phyloP scores from a whole-genome alignment of 2,797 vertebrate species.

The Sebastes reedi region DNA sequence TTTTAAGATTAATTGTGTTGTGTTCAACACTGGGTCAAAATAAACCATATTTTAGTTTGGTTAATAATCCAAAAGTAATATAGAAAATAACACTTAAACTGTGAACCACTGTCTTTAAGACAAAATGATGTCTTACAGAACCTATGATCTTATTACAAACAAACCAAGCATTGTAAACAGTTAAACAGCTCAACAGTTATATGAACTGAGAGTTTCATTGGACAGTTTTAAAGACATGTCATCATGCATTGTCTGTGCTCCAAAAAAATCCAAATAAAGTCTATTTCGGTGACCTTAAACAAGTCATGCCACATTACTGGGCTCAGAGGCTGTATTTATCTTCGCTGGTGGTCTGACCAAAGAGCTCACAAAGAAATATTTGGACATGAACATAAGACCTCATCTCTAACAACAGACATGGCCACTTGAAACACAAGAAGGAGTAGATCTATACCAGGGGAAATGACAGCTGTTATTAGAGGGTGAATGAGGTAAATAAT shows the following conservation, averaged over 20 bases:
- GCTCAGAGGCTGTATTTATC: constrained; percentile 19
- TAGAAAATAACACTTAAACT: background rate
- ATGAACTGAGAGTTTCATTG: background rate
- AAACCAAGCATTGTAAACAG: background rate
- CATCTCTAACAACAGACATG: background rate
- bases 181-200: background rate
- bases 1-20: background rate
- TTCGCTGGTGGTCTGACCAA: constrained; percentile 11
- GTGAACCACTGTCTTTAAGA: background rate
- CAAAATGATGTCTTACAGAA: background rate
- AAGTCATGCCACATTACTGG: background rate
- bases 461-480: background rate
- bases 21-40: background rate
- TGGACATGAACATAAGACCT: background rate
- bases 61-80: background rate
- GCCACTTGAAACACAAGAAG: background rate
- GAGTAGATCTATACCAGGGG: background rate
- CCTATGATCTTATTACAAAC: background rate
- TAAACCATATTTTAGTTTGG: background rate
- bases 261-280: constrained; percentile 33
- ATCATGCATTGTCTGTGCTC: background rate
- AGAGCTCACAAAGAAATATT: constrained; percentile 9
- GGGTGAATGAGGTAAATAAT: constrained; percentile 1
- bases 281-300: constrained; percentile 29
- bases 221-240: background rate